Evolutionary conservation across 2,797 vertebrate genomes (phyloP).

Genomic region (Coregonus suidteri): DNA sequence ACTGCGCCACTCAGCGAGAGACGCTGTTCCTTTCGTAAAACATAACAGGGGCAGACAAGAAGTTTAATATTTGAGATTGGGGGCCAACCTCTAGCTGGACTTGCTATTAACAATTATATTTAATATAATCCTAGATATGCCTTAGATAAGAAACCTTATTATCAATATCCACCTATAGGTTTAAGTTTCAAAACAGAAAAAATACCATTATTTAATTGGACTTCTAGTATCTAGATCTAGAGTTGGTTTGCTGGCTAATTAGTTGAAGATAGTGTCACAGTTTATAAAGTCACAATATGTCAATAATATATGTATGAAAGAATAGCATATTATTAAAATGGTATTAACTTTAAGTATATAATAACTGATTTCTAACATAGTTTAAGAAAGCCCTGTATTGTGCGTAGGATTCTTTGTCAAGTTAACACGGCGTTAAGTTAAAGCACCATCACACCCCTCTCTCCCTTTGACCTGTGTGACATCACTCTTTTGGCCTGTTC

Average conservation of each 20-base stretch:
- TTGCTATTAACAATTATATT: slow-evolving; percentile 33
- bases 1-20: neutral
- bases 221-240: slow-evolving; percentile 51
- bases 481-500: too few relatives aligned
- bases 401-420: slow-evolving; percentile 55
- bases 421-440: slow-evolving; percentile 24
- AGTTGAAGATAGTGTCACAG: slow-evolving; percentile 56
- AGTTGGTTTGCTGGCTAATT: slow-evolving; percentile 60
- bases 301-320: slow-evolving; percentile 75
- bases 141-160: slow-evolving; percentile 50
- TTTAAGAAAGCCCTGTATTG: slow-evolving; percentile 58
- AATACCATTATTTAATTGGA: slow-evolving; percentile 42
- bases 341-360: slow-evolving; percentile 68
- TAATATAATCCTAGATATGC: slow-evolving; percentile 47
- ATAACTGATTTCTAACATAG: slow-evolving; percentile 63
- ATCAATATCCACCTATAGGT: slow-evolving; percentile 51
- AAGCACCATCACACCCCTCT: slow-evolving; percentile 34
- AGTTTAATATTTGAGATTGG: slow-evolving; percentile 19
- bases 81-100: slow-evolving; percentile 29
- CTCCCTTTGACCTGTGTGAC: neutral
- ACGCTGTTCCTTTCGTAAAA: neutral
- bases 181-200: slow-evolving; percentile 34
- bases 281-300: slow-evolving; percentile 69
- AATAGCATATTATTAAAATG: slow-evolving; percentile 70
- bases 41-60: slow-evolving; percentile 11